Conservation (phyloP, 1,140 invertebrate genomes). For the Solenopsis fugax region DNA sequence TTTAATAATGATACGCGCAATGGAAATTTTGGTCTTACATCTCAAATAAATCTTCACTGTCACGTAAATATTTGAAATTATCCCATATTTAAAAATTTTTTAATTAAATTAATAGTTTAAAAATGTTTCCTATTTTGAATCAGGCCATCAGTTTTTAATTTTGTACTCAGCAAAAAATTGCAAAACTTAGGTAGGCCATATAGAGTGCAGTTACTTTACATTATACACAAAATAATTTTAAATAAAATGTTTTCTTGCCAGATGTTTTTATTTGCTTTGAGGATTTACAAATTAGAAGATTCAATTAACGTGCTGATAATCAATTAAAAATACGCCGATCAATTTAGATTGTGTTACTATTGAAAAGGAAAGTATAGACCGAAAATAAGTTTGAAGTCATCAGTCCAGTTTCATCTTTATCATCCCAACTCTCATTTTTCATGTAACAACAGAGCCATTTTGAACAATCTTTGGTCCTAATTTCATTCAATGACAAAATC, state of each 20-base stretch:
- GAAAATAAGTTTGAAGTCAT: conserved; percentile 6
- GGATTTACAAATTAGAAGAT: not conserved
- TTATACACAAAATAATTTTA: not conserved
- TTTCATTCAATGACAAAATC: conserved; percentile 46
- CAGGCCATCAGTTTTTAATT: too few species aligned
- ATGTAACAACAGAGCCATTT: not conserved
- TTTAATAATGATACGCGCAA: not conserved
- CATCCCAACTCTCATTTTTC: not conserved
- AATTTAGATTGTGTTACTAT: not conserved
- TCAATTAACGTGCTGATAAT: not conserved
- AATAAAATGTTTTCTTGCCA: not conserved
- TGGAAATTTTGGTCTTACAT: not conserved
- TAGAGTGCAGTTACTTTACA: not conserved
- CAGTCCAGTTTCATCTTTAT: not conserved
- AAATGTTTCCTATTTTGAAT: too few species aligned
- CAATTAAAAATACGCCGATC: not conserved
- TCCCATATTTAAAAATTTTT: too few species aligned
- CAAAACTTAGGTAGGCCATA: too few species aligned
- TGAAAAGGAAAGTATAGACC: not conserved
- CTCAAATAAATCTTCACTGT: not conserved
- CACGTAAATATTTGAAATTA: too few species aligned
- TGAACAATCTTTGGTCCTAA: conserved; percentile 11
- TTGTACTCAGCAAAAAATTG: too few species aligned
- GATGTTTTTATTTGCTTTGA: not conserved
- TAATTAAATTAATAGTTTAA: too few species aligned